These are phyloP conservation scores for Acanthornis magna DNA, from an alignment of 2,797 vertebrate species.

Conservation along the genomic window DNA sequence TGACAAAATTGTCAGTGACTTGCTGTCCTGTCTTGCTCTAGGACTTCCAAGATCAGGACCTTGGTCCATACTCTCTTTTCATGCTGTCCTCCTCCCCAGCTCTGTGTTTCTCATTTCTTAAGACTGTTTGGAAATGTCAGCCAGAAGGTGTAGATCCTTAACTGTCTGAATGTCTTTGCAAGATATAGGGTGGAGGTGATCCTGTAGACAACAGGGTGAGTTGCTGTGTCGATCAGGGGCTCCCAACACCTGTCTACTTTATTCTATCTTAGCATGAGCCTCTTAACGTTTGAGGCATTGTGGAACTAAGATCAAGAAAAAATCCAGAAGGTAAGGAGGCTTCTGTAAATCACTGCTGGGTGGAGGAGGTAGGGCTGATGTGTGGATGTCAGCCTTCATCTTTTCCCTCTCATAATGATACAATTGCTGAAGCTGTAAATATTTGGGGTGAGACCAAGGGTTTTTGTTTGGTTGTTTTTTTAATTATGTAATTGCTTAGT, in stretches of 20 bases:
- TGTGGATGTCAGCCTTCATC: neutral
- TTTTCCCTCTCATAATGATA: neutral
- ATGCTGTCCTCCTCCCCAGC: rapidly evolving
- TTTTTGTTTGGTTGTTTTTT: rapidly evolving
- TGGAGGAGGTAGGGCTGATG: neutral
- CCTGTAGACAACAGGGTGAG: neutral
- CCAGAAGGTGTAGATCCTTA: neutral
- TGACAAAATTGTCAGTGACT: rapidly evolving
- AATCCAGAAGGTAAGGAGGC: neutral
- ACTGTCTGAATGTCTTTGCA: neutral
- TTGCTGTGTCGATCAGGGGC: neutral
- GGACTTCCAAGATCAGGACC: neutral
- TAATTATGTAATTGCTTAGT: neutral
- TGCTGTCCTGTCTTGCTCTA: neutral
- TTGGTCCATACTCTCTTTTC: neutral
- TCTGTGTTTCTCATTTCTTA: neutral
- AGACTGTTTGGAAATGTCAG: neutral
- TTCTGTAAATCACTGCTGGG: neutral
- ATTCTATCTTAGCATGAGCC: neutral
- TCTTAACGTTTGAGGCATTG: neutral
- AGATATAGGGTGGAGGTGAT: neutral
- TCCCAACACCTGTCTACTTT: rapidly evolving
- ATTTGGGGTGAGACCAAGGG: neutral
- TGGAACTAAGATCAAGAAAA: neutral
- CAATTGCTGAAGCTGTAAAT: neutral